phyloP scores from a whole-genome alignment of 2,113 vertebrate species.

The Lucifuga dentata region DNA sequence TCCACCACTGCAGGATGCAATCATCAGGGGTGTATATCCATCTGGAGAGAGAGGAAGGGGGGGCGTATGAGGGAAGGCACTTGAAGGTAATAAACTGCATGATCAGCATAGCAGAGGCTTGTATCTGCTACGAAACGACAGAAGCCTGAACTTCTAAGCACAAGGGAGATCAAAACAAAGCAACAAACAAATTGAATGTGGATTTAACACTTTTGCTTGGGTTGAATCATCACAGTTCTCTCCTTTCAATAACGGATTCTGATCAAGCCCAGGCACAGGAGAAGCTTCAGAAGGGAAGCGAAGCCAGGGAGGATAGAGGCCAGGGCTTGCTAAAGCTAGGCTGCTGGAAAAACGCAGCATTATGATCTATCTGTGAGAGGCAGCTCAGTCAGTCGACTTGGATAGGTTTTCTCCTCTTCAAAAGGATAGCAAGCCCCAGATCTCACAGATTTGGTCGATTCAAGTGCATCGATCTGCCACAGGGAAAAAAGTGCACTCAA shows the following conservation, averaged over 20 bases:
- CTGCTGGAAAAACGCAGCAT: conserved; percentile 73
- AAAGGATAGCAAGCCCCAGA: conserved; percentile 79
- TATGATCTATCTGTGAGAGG: conserved; percentile 78
- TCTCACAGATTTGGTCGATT: conserved; percentile 79
- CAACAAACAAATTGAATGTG: conserved; percentile 82
- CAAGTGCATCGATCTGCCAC: conserved; percentile 69
- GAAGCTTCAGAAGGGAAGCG: conserved; percentile 68
- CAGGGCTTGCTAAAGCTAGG: conserved; percentile 71
- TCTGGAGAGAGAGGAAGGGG: conserved; percentile 79
- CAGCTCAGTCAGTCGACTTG: conserved; percentile 70
- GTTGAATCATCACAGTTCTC: conserved; percentile 71
- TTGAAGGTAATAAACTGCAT: conserved; percentile 16
- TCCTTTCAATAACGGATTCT: conserved; percentile 76
- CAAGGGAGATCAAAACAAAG: conserved; percentile 68
- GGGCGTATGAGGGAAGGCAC: neutral
- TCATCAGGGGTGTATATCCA: conserved; percentile 97
- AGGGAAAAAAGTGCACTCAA: conserved; percentile 52
- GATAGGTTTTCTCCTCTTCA: conserved; percentile 81
- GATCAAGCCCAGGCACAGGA: conserved; percentile 72
- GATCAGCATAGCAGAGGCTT: conserved; percentile 54
- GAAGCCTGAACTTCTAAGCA: conserved; percentile 72
- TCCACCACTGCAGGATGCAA: conserved; percentile 96
- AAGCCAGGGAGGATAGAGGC: conserved; percentile 68
- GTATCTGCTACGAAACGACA: conserved; percentile 12
- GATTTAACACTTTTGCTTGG: conserved; percentile 72